A percentile compares a stretch with the other conserved stretches of the same genome.
These are phyloP conservation scores for Tangara arthus DNA, from an alignment of 2,797 vertebrate genomes.

Conservation along the genomic window DNA sequence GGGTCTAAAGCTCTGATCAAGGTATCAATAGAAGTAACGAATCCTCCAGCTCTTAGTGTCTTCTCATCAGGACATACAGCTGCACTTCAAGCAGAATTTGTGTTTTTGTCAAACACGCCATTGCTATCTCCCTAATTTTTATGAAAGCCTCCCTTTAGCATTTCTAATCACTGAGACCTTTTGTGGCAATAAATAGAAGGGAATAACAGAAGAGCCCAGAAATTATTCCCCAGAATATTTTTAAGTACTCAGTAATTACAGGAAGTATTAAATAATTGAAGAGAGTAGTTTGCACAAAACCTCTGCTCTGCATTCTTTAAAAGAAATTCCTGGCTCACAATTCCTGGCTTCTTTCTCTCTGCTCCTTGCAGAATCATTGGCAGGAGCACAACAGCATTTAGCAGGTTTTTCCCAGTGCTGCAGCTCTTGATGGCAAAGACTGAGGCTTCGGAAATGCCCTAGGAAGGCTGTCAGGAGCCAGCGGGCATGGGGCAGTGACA, in stretches of 20 bases:
- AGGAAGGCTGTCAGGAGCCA: neutral
- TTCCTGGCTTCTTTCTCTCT: neutral
- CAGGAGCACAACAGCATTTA: neutral
- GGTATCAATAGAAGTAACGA: neutral
- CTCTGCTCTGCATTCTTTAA: neutral
- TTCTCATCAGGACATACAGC: neutral
- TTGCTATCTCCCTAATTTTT: neutral
- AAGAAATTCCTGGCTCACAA: neutral
- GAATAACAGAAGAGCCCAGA: neutral
- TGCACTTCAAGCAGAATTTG: neutral
- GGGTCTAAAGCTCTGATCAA: neutral
- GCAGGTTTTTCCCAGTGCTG: neutral
- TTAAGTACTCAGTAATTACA: neutral
- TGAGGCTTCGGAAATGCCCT: neutral
- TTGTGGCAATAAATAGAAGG: neutral
- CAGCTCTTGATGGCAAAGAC: neutral
- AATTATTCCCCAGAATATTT: neutral
- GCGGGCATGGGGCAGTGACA: accelerated
- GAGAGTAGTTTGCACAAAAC: neutral
- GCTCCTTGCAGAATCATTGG: neutral
- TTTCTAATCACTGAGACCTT: neutral
- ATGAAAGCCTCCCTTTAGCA: neutral
- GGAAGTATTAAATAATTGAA: neutral
- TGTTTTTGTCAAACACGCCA: neutral
- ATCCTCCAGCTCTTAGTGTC: neutral